A percentile compares a stretch with the other conserved stretches of the same genome.
These are phyloP conservation scores for Canis aureus DNA, from an alignment of 2,113 vertebrate genomes.

Conservation along the genomic window DNA sequence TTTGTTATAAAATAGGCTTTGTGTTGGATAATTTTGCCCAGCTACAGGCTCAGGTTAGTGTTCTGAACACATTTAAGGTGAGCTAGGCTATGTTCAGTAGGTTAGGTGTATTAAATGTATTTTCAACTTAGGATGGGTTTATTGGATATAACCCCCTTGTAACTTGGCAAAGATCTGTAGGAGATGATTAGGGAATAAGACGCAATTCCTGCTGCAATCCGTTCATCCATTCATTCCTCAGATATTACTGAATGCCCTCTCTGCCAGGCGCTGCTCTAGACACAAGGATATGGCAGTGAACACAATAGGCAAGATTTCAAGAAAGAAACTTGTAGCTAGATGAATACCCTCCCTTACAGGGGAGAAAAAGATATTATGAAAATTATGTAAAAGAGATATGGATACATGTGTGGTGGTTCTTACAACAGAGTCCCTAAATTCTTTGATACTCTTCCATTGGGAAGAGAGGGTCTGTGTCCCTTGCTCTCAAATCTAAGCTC, in stretches of 20 bases:
- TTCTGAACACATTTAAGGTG: background rate
- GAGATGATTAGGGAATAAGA: background rate
- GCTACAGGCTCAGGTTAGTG: background rate
- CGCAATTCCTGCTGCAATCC: background rate
- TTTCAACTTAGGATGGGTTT: background rate
- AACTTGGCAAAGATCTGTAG: background rate
- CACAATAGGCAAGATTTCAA: background rate
- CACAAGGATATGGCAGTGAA: background rate
- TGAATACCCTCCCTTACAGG: background rate
- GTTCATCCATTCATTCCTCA: background rate
- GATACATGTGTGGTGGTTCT: background rate
- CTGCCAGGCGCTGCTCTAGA: background rate
- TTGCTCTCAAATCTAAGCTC: slow-evolving; percentile 19
- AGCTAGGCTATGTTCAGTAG: background rate
- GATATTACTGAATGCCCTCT: background rate
- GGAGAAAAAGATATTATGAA: background rate
- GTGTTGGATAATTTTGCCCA: background rate
- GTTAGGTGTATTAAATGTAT: background rate
- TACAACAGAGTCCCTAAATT: slow-evolving; percentile 13
- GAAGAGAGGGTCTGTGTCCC: background rate
- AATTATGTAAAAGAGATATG: background rate
- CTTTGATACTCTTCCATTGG: slow-evolving; percentile 7
- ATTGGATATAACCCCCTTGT: background rate
- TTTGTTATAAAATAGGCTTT: background rate
- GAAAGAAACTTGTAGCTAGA: background rate